Conservation (phyloP, 2,888 invertebrate species). For the Conistra vaccinii region DNA sequence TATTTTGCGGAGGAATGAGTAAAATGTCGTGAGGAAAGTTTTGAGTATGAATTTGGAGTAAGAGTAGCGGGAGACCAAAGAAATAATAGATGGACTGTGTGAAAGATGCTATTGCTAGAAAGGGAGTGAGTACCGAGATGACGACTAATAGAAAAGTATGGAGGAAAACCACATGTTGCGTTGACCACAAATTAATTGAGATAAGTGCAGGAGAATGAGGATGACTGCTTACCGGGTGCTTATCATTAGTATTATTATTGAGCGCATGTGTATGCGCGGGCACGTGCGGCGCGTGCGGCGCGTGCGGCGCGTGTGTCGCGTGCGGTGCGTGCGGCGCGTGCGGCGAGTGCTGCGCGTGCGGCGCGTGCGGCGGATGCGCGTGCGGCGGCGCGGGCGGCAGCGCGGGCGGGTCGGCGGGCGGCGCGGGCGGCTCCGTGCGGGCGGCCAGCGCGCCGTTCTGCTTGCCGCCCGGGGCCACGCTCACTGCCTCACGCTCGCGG, state of each 20-base stretch:
- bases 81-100: background rate
- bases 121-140: background rate
- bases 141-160: background rate
- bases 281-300: slow-evolving; percentile 12
- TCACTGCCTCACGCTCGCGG: slow-evolving; percentile 57
- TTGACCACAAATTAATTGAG: background rate
- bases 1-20: background rate
- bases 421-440: slow-evolving; percentile 33
- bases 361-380: background rate
- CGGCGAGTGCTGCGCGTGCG: background rate
- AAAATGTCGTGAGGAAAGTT: background rate
- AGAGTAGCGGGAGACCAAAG: background rate
- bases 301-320: background rate
- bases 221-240: slow-evolving; percentile 73
- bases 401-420: slow-evolving; percentile 60
- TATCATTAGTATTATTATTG: slow-evolving; percentile 83
- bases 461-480: slow-evolving; percentile 59
- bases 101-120: background rate
- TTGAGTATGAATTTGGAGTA: background rate
- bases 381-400: slow-evolving; percentile 56
- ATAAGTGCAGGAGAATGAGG: background rate
- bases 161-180: background rate
- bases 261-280: slow-evolving; percentile 62
- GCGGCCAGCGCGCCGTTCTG: slow-evolving; percentile 50
- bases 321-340: background rate